Base-by-base conservation (phyloP, 2,888 invertebrate species). In the Ormyrus nitidulus region DNA sequence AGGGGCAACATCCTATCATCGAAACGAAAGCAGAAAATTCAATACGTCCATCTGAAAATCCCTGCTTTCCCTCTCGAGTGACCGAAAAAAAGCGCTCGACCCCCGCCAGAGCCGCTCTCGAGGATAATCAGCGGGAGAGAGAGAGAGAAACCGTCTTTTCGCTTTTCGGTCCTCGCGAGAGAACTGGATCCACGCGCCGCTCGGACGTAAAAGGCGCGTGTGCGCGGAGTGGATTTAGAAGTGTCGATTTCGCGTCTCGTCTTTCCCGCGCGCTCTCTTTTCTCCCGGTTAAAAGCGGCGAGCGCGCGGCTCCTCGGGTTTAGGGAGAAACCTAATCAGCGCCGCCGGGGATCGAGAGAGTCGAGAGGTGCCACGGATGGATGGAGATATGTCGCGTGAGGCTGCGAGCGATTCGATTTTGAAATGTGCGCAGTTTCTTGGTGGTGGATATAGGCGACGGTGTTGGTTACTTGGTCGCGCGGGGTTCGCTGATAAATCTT, bases 231-330 rank as follows among this genome's bases (percentile, higher is more conserved):
- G 34, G 59, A 59, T 51, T 34, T 10, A 46, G 46, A 68, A 44
- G 75, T 68, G 75, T 75, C 68, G 56, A 68, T 76, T 76, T 76
- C 75, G 51, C 49, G 46, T 3, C 46, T 76, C 68, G 66, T 0
- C 9, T 59, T 46, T 66, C 66, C 0, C n/a, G 48, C 19, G 34
- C 34, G 34, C 34, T 34, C 34, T 34, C 34, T 34, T 34, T 34
- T 34, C 34, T 34, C 34, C 49, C 7, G 58, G 75, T 59, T 59
- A 59, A 66, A 75, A 68, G 66, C 11, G 34, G 7, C 51, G 34
- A 34, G 34, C 34, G 34, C 34, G 34, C 34, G 3, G 3, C 34
- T 34, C 34, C 34, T 34, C 34, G 34, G 34, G 34, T 51, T 76
- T 61, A 4, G 34, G 68, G 61, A 53, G 61, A 68, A 61, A 76